A percentile compares a stretch with the other conserved stretches of the same genome.
phyloP scores from a whole-genome alignment of 1,140 invertebrate species.

The Zophobas morio region DNA sequence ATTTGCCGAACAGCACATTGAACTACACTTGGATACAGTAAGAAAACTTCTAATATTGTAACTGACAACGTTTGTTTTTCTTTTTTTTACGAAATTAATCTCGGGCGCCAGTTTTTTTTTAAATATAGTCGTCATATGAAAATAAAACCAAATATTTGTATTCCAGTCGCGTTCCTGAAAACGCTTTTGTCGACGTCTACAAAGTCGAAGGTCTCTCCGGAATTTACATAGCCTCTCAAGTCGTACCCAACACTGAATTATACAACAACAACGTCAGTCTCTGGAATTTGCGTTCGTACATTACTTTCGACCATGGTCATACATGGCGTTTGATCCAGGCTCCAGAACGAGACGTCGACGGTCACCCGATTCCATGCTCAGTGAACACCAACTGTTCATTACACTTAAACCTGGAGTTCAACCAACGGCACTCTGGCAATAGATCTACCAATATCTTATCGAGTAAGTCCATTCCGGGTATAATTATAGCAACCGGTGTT shows the following conservation, averaged over 20 bases:
- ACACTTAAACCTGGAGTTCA: constrained; percentile 89
- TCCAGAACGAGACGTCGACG: constrained; percentile 77
- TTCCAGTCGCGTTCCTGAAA: constrained; percentile 81
- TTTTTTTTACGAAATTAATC: background rate
- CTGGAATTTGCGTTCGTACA: constrained; percentile 84
- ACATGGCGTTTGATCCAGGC: constrained; percentile 83
- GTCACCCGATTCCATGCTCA: constrained; percentile 76
- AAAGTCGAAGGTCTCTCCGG: constrained; percentile 89
- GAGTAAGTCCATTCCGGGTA: constrained; percentile 88
- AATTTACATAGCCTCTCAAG: constrained; percentile 91
- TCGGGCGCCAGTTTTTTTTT: too few species aligned
- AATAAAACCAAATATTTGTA: too few species aligned
- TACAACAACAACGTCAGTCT: constrained; percentile 74
- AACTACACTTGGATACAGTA: constrained; percentile 87
- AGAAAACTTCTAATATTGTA: constrained; percentile 61
- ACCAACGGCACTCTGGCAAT: constrained; percentile 84
- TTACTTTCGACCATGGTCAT: constrained; percentile 91
- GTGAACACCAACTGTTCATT: constrained; percentile 81
- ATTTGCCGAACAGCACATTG: constrained; percentile 86
- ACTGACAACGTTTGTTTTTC: background rate
- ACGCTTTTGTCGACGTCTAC: constrained; percentile 91
- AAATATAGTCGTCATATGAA: too few species aligned
- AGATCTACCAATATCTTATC: constrained; percentile 87
- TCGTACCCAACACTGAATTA: constrained; percentile 68
- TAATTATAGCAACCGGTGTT: constrained; percentile 89